phyloP scores from a whole-genome alignment of 2,113 vertebrate genomes.

The Leucosticte australis region DNA sequence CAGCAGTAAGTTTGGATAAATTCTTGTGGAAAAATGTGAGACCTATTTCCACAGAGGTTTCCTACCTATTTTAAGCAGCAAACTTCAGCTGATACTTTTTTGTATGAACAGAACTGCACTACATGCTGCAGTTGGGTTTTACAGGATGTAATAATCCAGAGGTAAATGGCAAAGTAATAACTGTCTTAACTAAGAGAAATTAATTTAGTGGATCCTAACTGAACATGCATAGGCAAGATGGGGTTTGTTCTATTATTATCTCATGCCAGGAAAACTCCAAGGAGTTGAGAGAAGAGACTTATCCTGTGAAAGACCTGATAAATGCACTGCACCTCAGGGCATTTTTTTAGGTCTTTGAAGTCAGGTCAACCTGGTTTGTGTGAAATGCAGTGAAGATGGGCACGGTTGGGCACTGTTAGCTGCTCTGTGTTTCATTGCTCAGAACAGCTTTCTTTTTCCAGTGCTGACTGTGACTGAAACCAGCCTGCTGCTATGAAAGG shows the following conservation, averaged over 20 bases:
- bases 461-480: background rate
- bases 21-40: background rate
- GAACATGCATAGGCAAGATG: background rate
- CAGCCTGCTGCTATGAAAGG: background rate
- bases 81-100: background rate
- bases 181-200: conserved; percentile 1
- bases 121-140: background rate
- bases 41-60: background rate
- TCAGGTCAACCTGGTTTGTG: background rate
- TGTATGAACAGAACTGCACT: background rate
- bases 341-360: background rate
- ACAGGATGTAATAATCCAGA: background rate
- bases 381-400: background rate
- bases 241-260: background rate
- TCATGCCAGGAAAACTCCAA: conserved; percentile 10
- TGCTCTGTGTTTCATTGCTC: background rate
- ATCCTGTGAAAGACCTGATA: background rate
- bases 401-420: background rate
- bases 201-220: conserved; percentile 25
- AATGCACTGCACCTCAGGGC: background rate
- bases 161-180: background rate
- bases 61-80: background rate
- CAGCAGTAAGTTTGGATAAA: background rate
- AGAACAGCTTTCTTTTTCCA: background rate
- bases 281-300: background rate